Conservation (phyloP, 2,888 invertebrate species). For the Saturnia japonica region DNA sequence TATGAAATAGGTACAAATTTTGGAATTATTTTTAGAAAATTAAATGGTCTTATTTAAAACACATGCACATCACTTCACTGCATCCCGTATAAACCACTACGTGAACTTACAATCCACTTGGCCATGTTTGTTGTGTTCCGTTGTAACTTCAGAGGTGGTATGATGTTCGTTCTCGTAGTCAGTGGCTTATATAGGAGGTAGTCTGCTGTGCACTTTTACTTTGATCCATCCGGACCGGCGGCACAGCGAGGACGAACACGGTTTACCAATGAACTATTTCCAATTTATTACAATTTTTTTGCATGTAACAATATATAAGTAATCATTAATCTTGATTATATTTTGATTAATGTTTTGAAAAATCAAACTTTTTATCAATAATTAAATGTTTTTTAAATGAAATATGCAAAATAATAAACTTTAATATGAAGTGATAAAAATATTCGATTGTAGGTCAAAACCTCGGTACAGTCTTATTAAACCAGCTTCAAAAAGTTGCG, state of each 20-base stretch:
- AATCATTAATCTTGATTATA: neutral
- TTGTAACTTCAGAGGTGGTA: conserved; percentile 58
- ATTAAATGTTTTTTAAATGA: neutral
- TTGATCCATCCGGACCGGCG: conserved; percentile 54
- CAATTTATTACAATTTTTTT: conserved; percentile 35
- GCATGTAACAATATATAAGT: neutral
- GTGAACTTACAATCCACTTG: conserved; percentile 76
- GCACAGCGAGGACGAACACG: conserved; percentile 64
- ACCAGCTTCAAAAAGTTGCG: neutral
- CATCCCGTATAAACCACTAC: conserved; percentile 52
- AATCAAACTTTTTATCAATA: neutral
- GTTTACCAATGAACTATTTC: conserved; percentile 65
- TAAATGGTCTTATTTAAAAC: neutral
- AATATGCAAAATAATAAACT: neutral
- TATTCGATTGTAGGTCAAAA: conserved; percentile 1
- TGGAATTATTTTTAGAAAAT: neutral
- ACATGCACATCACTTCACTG: conserved; percentile 57
- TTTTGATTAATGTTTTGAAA: neutral
- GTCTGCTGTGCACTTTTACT: conserved; percentile 75
- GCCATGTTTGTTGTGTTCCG: conserved; percentile 67
- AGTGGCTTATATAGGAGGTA: conserved; percentile 68
- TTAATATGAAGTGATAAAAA: neutral
- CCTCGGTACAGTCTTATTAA: neutral
- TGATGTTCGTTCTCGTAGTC: conserved; percentile 56
- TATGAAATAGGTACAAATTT: conserved; percentile 24